phyloP scores from a whole-genome alignment of 1,140 invertebrate species.

The Pogonus chalceus region DNA sequence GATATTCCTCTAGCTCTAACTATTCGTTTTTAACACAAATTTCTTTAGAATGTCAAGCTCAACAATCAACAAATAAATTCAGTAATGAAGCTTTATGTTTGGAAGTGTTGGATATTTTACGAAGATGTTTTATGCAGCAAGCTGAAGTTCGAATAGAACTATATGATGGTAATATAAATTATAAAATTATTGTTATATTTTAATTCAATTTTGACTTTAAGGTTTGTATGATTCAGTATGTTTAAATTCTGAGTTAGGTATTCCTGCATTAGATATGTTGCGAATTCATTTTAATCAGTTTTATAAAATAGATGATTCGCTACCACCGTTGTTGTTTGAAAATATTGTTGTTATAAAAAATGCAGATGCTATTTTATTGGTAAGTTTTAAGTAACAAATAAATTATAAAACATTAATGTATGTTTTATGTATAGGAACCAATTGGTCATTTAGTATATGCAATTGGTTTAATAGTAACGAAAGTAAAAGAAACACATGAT shows the following conservation, averaged over 20 bases:
- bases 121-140: slow-evolving; percentile 48
- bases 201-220: slow-evolving; percentile 21
- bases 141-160: slow-evolving; percentile 42
- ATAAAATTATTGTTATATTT: slow-evolving; percentile 1
- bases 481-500: slow-evolving; percentile 21
- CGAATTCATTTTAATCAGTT: slow-evolving; percentile 39
- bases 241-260: slow-evolving; percentile 37
- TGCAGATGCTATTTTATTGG: slow-evolving; percentile 31
- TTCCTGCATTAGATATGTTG: slow-evolving; percentile 38
- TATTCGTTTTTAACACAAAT: slow-evolving; percentile 38
- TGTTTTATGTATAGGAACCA: slow-evolving; percentile 29
- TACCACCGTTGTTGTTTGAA: slow-evolving; percentile 38
- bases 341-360: slow-evolving; percentile 36
- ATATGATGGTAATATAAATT: slow-evolving; percentile 39
- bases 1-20: slow-evolving; percentile 24
- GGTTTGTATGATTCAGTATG: slow-evolving; percentile 36
- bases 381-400: slow-evolving; percentile 12
- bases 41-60: slow-evolving; percentile 34
- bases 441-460: slow-evolving; percentile 29
- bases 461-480: slow-evolving; percentile 24
- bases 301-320: slow-evolving; percentile 32
- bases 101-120: slow-evolving; percentile 48
- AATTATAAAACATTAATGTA: not conserved
- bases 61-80: slow-evolving; percentile 24
- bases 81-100: slow-evolving; percentile 45